These are phyloP conservation scores for Gymnocheta viridis DNA, from an alignment of 2,888 invertebrate genomes.

Conservation along the genomic window DNA sequence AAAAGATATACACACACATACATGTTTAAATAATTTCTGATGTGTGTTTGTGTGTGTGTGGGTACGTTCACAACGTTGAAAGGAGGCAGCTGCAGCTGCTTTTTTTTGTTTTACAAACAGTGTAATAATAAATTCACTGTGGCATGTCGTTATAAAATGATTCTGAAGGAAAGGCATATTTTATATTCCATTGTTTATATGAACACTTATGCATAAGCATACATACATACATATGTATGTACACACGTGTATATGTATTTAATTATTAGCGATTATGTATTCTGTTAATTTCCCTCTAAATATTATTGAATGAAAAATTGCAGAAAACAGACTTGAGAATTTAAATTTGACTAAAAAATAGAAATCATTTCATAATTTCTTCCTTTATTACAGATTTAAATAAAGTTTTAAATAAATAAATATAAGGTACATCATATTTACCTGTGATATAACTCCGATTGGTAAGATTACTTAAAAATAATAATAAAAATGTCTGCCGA, in stretches of 20 bases:
- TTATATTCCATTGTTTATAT: no score
- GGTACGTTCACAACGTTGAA: neutral
- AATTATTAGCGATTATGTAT: neutral
- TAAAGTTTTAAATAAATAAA: conserved; percentile 25
- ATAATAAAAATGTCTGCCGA: conserved; percentile 71
- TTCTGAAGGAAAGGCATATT: no score
- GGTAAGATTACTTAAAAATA: conserved; percentile 19
- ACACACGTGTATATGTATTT: neutral
- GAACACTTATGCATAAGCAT: neutral
- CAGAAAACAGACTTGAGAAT: conserved; percentile 37
- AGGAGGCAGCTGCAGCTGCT: neutral
- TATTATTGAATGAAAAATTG: conserved; percentile 46
- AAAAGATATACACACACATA: neutral
- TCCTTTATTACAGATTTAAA: conserved; percentile 61
- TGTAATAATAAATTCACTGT: neutral
- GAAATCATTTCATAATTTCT: conserved; percentile 42
- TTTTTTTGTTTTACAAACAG: neutral
- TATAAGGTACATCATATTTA: neutral
- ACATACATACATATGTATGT: neutral
- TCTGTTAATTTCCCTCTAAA: neutral
- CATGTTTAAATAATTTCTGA: no score
- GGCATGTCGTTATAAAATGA: neutral
- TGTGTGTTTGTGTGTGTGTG: neutral
- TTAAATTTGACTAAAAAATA: conserved; percentile 8
- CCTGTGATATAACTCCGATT: neutral